Base-by-base conservation (phyloP, 2,797 vertebrate genomes). In the Sebastes melanostomus region DNA sequence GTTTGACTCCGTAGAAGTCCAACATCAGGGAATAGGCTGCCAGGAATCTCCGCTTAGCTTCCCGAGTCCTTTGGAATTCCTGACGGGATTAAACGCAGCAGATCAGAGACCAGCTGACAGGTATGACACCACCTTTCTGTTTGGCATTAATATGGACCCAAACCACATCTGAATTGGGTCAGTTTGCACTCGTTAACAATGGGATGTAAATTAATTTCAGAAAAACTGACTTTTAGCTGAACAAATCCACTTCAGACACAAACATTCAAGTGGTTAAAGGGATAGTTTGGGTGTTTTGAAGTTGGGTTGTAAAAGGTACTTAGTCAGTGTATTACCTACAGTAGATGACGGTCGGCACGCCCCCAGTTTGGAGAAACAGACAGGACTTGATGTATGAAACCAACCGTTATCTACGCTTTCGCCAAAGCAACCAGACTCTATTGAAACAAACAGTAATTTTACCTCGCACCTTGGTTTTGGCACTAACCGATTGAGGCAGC, bases 11-110 rank as follows among this genome's bases (percentile, higher is more conserved):
- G 78, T 98, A 99, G 94, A 99, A 99, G 90, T 99, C 98, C 95
- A 99, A 81, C 98, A 99, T 99, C 89, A 99, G 96, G 89, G 98
- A 96, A 81, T 99, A 99, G 68, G 97, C 98, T 27, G 96, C 94
- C 66, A 99, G 88, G 84, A 99, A 99, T 87, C 98, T 96, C 88
- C 96, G 96, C 94, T 97, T 98, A 52, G 98, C 98, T 94, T 99
- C 98, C 83, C 97, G 97, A 75, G 97, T 98, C 94, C 96, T 98
- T 96, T 98, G 98, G 96, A 99, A 99, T 95, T 99, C 98, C 98
- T 99, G 94, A 85, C 56, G 42, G 73, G 71, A 72, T 58, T 16
- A n/a, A 67, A 74, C 5, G 52, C 36, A 72, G 6, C 8, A 20
- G 55, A 42, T 86, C 30, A 86, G 80, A 71, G 24, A 63, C 16